Base-by-base conservation (phyloP, 2,113 vertebrate species). In the Lethenteron camtschaticum region DNA sequence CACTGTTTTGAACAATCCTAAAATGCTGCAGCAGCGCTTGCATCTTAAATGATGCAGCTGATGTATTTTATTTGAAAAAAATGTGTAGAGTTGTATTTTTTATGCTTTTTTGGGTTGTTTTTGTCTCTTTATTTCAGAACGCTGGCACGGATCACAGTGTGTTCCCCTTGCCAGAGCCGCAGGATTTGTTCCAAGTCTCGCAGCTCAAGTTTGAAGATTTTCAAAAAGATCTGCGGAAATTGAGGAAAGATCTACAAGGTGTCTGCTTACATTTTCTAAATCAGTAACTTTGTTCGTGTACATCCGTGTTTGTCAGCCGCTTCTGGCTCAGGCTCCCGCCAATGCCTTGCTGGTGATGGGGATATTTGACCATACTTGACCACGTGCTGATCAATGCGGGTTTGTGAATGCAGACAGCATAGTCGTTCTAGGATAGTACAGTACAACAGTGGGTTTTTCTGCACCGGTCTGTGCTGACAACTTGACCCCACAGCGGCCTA, bases 191-290 rank as follows among this genome's bases (percentile, higher is more conserved):
- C 75, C 94, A 92, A 77, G 84, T 83, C 10, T 92, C 94, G 0
- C 94, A 96, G 72, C 82, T 99, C 83, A 99, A 95, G 75, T 94
- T 96, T 81, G 94, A 99, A 73, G 94, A 99, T 72, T 95, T 95
- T 78, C 85, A 87, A 56, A 96, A 94, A 79, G 94, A 99, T 72
- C 81, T 96, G 12, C 77, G 80, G 24, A 86, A 88, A 78, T 82
- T 91, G 24, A 85, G 83, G 73, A 95, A 92, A 77, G 94, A 99
- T 77, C 79, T 96, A 58, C 77, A 82, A 82, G 88, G 94, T 96
- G 85, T 60, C 12, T 41, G 41, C 41, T 41, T 41, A 41, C 41
- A 41, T 41, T 41, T 41, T 41, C 41, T 16, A 68, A 55, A 71
- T 74, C 11, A 56, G 5, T 1, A 70, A 73, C 4, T 10, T 58